phyloP scores from a whole-genome alignment of 2,113 vertebrate species.

The Lynx canadensis region DNA sequence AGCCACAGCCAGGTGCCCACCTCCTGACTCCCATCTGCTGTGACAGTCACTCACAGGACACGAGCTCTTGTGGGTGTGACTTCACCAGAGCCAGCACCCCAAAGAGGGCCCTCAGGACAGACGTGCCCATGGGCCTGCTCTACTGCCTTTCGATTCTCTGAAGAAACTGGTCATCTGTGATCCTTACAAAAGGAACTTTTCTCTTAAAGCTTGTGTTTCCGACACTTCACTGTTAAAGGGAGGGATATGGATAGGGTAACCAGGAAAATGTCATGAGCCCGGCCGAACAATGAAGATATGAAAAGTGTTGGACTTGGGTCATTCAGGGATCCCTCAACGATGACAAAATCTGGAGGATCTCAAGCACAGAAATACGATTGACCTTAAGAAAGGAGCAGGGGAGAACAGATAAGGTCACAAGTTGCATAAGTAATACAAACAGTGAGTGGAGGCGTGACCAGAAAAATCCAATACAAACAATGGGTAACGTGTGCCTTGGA shows the following conservation, averaged over 20 bases:
- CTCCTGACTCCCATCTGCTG: not conserved
- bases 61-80: fast-evolving
- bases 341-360: not conserved
- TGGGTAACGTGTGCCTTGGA: fast-evolving
- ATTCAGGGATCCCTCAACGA: not conserved
- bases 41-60: too few relatives aligned
- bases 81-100: fast-evolving
- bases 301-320: too few relatives aligned
- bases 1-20: fast-evolving
- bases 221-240: not conserved
- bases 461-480: fast-evolving
- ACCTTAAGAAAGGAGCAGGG: not conserved
- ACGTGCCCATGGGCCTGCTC: fast-evolving
- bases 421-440: fast-evolving
- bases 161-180: not conserved
- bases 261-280: not conserved
- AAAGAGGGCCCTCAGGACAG: fast-evolving
- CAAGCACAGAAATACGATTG: not conserved
- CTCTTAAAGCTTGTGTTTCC: not conserved
- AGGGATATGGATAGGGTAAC: too few relatives aligned
- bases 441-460: fast-evolving
- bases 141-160: fast-evolving
- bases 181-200: not conserved
- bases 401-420: fast-evolving
- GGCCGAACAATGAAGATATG: not conserved